phyloP scores from a whole-genome alignment of 2,113 vertebrate species.

The Lepus americanus region DNA sequence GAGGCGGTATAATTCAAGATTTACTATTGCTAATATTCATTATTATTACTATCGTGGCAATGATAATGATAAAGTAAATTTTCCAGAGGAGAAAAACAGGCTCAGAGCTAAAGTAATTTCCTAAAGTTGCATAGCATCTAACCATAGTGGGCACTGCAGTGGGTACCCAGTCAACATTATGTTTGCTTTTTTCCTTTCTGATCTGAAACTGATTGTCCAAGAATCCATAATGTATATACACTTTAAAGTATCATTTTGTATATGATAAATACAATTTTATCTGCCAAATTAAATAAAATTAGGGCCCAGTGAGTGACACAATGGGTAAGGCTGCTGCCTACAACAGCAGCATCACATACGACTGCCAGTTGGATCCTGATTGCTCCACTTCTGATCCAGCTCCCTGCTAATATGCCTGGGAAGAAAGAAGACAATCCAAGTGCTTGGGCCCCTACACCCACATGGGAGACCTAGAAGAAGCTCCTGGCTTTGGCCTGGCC shows the following conservation, averaged over 20 bases:
- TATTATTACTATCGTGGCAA: not conserved
- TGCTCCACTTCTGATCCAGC: too few species aligned
- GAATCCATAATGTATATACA: not conserved
- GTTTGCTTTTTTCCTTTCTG: constrained; percentile 38
- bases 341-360: too few species aligned
- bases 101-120: not conserved
- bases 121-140: constrained; percentile 29
- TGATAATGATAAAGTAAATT: not conserved
- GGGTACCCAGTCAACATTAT: not conserved
- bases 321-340: too few species aligned
- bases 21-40: not conserved
- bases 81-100: not conserved
- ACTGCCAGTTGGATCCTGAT: too few species aligned
- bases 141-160: not conserved
- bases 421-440: too few species aligned
- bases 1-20: not conserved
- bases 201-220: constrained; percentile 18
- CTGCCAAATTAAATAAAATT: not conserved
- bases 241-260: not conserved
- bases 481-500: too few species aligned
- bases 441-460: too few species aligned
- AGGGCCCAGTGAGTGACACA: too few species aligned
- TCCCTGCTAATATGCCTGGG: too few species aligned
- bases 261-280: not conserved
- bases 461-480: too few species aligned